Conservation (phyloP, 2,888 invertebrate species). For the Drosophila bunnanda region DNA sequence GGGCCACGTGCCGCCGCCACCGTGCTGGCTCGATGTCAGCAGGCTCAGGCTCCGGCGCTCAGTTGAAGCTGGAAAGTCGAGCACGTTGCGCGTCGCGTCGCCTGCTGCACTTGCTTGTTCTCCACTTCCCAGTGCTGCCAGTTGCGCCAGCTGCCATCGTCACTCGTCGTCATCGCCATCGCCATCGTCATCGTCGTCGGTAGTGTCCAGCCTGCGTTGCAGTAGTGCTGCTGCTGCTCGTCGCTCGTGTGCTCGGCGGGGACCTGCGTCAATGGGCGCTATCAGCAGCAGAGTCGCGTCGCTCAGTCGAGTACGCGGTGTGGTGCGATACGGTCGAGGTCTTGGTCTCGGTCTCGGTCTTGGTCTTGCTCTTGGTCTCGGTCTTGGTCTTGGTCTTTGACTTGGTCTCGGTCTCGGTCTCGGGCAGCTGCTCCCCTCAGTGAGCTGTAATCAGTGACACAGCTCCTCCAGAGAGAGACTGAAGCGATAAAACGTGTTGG, state of each 20-base stretch:
- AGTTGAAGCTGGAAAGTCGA: conserved; percentile 36
- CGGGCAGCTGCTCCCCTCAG: conserved; percentile 1
- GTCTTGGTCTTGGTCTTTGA: neutral
- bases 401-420: neutral
- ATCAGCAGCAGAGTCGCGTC: conserved; percentile 19
- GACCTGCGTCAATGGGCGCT: conserved; percentile 22
- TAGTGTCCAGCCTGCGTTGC: conserved; percentile 11
- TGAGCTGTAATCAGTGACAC: conserved; percentile 5
- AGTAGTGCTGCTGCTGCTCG: conserved; percentile 8
- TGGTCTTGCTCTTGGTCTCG: neutral
- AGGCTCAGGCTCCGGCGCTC: conserved; percentile 23
- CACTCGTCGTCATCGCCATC: neutral
- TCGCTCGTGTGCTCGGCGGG: conserved; percentile 10
- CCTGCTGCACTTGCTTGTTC: conserved; percentile 14
- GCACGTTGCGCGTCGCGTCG: conserved; percentile 18
- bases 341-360: conserved; percentile 6
- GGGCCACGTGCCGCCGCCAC: conserved; percentile 6
- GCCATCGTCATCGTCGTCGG: neutral
- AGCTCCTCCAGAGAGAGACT: conserved; percentile 1
- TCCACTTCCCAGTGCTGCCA: conserved; percentile 4
- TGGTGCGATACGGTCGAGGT: conserved; percentile 18
- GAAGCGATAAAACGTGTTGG: conserved; percentile 18
- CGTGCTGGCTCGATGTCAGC: conserved; percentile 14
- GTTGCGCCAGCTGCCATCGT: conserved; percentile 8
- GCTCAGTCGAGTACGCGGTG: conserved; percentile 34